These are phyloP conservation scores for Calliscelio sp. DNA, from an alignment of 2,888 invertebrate species.

Conservation along the genomic window DNA sequence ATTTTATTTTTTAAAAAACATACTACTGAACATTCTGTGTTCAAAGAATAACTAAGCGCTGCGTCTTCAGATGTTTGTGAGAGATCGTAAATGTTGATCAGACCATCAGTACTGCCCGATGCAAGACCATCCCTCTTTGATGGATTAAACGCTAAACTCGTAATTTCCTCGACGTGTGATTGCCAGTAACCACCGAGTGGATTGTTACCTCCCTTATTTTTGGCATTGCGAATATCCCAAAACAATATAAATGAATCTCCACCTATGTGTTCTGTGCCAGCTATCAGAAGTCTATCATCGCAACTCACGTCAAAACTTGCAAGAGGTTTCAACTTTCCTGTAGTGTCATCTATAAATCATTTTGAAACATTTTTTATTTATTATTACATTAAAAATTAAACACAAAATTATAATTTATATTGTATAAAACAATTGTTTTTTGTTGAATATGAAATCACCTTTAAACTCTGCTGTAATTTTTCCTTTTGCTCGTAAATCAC, in stretches of 20 bases:
- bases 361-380: too few species aligned
- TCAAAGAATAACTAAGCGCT: slow-evolving; percentile 91
- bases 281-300: slow-evolving; percentile 90
- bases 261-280: slow-evolving; percentile 90
- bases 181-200: slow-evolving; percentile 94
- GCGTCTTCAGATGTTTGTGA: slow-evolving; percentile 91
- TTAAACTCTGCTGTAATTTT: slow-evolving; percentile 85
- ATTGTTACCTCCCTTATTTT: slow-evolving; percentile 81
- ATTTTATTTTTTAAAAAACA: too few species aligned
- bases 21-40: slow-evolving; percentile 92
- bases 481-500: slow-evolving; percentile 88
- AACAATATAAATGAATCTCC: slow-evolving; percentile 92
- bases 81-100: slow-evolving; percentile 94
- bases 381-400: too few species aligned
- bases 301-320: slow-evolving; percentile 91
- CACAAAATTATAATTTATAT: too few species aligned
- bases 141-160: slow-evolving; percentile 89
- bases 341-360: slow-evolving; percentile 79
- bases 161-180: slow-evolving; percentile 93
- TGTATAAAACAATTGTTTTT: too few species aligned
- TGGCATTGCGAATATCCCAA: slow-evolving; percentile 90
- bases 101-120: slow-evolving; percentile 93
- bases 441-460: slow-evolving; percentile 82
- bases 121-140: slow-evolving; percentile 89
- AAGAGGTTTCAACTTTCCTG: slow-evolving; percentile 87